Conservation (phyloP, 2,888 invertebrate genomes). For the Diarsia dahlii region DNA sequence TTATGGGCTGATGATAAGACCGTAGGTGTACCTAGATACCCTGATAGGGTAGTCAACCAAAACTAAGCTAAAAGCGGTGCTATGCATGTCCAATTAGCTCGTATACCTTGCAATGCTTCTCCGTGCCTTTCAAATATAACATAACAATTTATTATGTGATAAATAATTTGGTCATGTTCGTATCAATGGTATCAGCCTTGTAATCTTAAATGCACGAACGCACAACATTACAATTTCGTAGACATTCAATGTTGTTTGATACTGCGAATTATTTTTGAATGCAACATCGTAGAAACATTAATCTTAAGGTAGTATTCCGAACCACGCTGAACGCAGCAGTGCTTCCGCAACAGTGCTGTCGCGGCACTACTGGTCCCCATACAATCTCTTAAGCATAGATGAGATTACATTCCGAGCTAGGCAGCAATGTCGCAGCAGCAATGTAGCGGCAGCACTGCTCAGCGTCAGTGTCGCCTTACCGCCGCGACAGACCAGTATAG, state of each 20-base stretch:
- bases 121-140: background rate
- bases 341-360: too few relatives aligned
- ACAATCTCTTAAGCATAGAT: too few relatives aligned
- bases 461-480: too few relatives aligned
- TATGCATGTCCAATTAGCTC: slow-evolving; percentile 2
- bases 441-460: too few relatives aligned
- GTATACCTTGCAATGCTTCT: slow-evolving; percentile 2
- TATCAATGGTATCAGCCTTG: slow-evolving; percentile 26
- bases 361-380: too few relatives aligned
- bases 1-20: too few relatives aligned
- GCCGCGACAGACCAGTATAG: too few relatives aligned
- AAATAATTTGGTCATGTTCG: slow-evolving; percentile 29
- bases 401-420: too few relatives aligned
- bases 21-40: background rate
- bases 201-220: slow-evolving; percentile 38
- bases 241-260: background rate
- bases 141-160: background rate
- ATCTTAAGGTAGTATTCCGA: too few relatives aligned
- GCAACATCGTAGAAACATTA: background rate
- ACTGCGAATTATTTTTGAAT: slow-evolving; percentile 11
- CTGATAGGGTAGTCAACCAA: slow-evolving; percentile 1
- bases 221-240: slow-evolving; percentile 28
- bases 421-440: too few relatives aligned
- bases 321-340: too few relatives aligned
- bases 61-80: background rate